A percentile compares a stretch with the other conserved stretches of the same genome.
Conservation (phyloP, 53 echinoderm and acorn worm species). For the Hippasteria phrygiana region DNA sequence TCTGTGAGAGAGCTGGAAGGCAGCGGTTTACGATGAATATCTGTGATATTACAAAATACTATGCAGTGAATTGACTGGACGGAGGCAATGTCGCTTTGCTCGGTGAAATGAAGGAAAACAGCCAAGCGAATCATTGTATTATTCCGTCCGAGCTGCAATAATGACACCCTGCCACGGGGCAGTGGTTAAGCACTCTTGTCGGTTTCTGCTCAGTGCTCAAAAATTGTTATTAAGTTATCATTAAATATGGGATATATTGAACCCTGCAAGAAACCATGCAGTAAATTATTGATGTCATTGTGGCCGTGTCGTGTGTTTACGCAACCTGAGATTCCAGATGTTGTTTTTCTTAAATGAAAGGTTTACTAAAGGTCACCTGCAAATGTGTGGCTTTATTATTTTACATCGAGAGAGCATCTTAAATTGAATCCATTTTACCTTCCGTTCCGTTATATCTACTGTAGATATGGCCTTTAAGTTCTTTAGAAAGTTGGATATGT, state of each 20-base stretch:
- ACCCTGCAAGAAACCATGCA: conserved; percentile 10
- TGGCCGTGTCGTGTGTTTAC: background rate
- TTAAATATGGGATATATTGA: conserved; percentile 46
- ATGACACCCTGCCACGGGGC: background rate
- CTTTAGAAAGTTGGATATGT: no score
- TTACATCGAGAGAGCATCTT: no score
- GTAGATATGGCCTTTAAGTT: no score
- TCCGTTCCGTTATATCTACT: no score
- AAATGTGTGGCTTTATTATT: background rate
- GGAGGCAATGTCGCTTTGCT: background rate
- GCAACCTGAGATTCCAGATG: background rate
- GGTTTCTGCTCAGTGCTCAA: conserved; percentile 1
- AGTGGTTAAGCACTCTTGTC: conserved; percentile 24
- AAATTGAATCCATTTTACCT: no score
- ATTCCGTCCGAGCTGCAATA: conserved; percentile 25
- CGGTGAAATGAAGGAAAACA: background rate
- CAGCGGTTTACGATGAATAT: conserved; percentile 1
- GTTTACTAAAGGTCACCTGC: background rate
- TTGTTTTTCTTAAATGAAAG: background rate
- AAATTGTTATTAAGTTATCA: conserved; percentile 63
- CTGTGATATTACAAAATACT: background rate
- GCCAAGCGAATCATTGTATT: conserved; percentile 51
- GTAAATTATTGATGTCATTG: conserved; percentile 38
- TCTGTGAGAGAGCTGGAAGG: background rate
- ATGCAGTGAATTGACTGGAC: background rate